phyloP scores from a whole-genome alignment of 2,888 invertebrate genomes.

The Eilema griseolum region DNA sequence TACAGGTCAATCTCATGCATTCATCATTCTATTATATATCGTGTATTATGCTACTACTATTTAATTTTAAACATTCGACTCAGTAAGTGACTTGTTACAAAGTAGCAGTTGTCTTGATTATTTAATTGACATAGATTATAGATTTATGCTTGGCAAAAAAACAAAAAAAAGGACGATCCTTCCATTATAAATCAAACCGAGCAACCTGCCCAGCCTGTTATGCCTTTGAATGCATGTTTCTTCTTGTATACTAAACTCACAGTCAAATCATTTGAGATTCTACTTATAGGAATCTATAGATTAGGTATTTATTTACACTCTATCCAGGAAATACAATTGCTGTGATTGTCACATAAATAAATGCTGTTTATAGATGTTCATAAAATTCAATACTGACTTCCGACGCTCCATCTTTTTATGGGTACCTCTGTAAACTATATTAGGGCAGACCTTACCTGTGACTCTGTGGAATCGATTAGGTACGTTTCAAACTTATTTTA shows the following conservation, averaged over 20 bases:
- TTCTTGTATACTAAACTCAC: slow-evolving; percentile 18
- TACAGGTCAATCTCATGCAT: too few species aligned
- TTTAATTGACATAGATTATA: slow-evolving; percentile 19
- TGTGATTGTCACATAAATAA: slow-evolving; percentile 53
- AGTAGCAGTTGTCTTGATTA: slow-evolving; percentile 13
- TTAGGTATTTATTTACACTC: slow-evolving; percentile 42
- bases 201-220: neutral
- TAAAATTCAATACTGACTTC: slow-evolving; percentile 59
- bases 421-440: slow-evolving; percentile 67
- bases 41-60: too few species aligned
- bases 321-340: slow-evolving; percentile 43
- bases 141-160: slow-evolving; percentile 7
- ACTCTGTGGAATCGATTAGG: slow-evolving; percentile 76
- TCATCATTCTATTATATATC: too few species aligned
- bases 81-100: neutral
- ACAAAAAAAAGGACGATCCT: neutral
- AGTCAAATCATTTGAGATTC: slow-evolving; percentile 33
- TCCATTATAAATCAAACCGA: slow-evolving; percentile 10
- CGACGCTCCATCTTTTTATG: slow-evolving; percentile 65
- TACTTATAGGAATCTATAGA: slow-evolving; percentile 31
- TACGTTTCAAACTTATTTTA: slow-evolving; percentile 72
- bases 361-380: slow-evolving; percentile 58
- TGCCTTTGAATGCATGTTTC: slow-evolving; percentile 13
- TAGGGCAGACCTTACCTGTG: slow-evolving; percentile 65
- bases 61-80: neutral